phyloP scores from a whole-genome alignment of 37 sponge, comb jelly and placozoan genomes.

The Cliona cf. orientalis region DNA sequence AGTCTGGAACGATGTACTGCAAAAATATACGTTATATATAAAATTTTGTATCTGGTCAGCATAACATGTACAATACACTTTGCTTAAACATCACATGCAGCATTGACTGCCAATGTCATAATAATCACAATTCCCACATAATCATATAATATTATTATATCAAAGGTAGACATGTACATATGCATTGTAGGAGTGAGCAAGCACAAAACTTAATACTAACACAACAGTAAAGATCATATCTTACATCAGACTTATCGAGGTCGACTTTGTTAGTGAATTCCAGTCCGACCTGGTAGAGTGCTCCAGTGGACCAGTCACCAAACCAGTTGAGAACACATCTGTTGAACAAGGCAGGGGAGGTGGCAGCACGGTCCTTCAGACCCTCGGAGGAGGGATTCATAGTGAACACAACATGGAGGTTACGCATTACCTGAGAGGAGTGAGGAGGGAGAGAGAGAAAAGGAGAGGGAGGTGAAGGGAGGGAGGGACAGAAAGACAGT shows the following conservation, averaged over 20 bases:
- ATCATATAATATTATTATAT: too few species aligned
- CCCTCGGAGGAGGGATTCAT: slow-evolving; percentile 99
- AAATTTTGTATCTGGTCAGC: too few species aligned
- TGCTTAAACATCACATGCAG: too few species aligned
- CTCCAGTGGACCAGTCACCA: slow-evolving; percentile 97
- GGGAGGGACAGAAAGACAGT: neutral
- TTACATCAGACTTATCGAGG: slow-evolving; percentile 85
- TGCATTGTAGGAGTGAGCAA: too few species aligned
- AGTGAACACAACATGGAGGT: slow-evolving; percentile 98
- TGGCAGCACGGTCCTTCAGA: slow-evolving; percentile 95
- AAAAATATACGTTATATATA: neutral
- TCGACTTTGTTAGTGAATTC: slow-evolving; percentile 96
- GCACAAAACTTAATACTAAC: too few species aligned
- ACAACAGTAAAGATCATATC: too few species aligned
- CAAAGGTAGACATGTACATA: too few species aligned
- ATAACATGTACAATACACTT: too few species aligned
- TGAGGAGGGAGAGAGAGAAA: neutral
- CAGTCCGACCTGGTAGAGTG: slow-evolving; percentile 94
- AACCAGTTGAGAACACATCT: slow-evolving; percentile 99
- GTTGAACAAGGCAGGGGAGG: slow-evolving; percentile 98
- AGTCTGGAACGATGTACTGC: slow-evolving; percentile 81
- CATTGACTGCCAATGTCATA: too few species aligned
- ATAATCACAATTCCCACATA: too few species aligned
- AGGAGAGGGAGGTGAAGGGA: neutral
- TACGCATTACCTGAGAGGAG: slow-evolving; percentile 79